Evolutionary conservation across 37 sponge, comb jelly and placozoan genomes (phyloP).

Genomic region (Ianthella basta): DNA sequence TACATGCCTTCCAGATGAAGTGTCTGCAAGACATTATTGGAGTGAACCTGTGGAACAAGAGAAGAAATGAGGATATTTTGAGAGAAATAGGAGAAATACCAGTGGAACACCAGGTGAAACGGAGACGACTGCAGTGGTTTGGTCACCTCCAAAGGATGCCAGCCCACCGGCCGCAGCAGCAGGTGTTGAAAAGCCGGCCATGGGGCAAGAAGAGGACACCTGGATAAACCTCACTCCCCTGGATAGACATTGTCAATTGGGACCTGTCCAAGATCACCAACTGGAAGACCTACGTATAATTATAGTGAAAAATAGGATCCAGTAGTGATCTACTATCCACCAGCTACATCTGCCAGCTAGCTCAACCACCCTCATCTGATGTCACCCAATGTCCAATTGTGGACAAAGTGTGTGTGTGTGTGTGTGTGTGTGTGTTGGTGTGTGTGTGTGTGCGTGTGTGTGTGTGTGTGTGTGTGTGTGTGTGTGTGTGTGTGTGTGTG

Average conservation of each 20-base stretch:
- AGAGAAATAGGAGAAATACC: background rate
- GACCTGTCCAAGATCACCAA: constrained; percentile 34
- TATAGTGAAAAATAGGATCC: no score
- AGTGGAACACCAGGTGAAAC: background rate
- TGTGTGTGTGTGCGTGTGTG: constrained; percentile 23
- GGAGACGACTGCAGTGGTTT: constrained; percentile 16
- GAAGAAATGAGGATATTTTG: constrained; percentile 20
- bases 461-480: constrained; percentile 10
- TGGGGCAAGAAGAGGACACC: constrained; percentile 10
- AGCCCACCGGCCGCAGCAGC: constrained; percentile 3
- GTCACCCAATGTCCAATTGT: no score
- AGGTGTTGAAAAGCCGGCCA: background rate
- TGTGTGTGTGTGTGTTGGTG: background rate
- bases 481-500: constrained; percentile 26
- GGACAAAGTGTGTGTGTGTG: no score
- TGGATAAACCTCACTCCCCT: background rate
- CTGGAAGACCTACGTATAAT: constrained; percentile 1
- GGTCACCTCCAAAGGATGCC: constrained; percentile 19
- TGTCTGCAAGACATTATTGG: constrained; percentile 13
- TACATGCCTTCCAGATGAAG: constrained; percentile 1
- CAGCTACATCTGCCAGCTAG: background rate
- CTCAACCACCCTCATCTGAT: no score
- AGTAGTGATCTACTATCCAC: no score
- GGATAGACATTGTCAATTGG: constrained; percentile 14
- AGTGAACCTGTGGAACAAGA: background rate